Percentiles rank a stretch among this genome's conserved stretches.
These are phyloP conservation scores for Argopecten irradians DNA, from an alignment of 1,140 invertebrate species.

Conservation along the genomic window DNA sequence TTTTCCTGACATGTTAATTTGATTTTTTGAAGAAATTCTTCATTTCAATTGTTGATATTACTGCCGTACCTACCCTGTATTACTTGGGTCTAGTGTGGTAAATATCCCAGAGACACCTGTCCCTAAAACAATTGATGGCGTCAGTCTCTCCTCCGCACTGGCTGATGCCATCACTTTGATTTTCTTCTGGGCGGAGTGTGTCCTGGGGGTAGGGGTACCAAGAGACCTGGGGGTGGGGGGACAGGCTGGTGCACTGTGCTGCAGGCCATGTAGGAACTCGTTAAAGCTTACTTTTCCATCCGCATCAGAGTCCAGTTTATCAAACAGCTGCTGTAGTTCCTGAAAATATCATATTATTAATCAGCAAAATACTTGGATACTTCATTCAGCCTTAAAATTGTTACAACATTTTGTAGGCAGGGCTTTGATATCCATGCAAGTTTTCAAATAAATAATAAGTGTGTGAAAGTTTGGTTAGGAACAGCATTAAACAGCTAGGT, in stretches of 20 bases:
- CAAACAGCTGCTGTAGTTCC: slow-evolving; percentile 83
- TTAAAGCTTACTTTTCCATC: slow-evolving; percentile 84
- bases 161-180: slow-evolving; percentile 43
- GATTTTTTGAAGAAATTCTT: no score
- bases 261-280: slow-evolving; percentile 82
- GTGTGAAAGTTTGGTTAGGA: no score
- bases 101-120: slow-evolving; percentile 70
- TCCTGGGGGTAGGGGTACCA: slow-evolving; percentile 47
- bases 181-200: slow-evolving; percentile 62
- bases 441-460: no score
- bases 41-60: neutral
- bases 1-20: no score
- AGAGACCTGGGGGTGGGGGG: slow-evolving; percentile 32
- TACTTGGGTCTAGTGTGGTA: slow-evolving; percentile 66
- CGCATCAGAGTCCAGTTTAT: slow-evolving; percentile 82
- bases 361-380: neutral
- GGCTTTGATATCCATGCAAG: no score
- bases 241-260: slow-evolving; percentile 73
- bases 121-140: slow-evolving; percentile 56
- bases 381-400: no score
- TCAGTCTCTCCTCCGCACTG: slow-evolving; percentile 50
- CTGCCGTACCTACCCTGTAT: slow-evolving; percentile 63
- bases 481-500: no score
- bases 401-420: no score
- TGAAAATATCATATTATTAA: slow-evolving; percentile 59